Evolutionary conservation across 2,888 invertebrate genomes (phyloP).

Genomic region (Epinotia brunnichana): DNA sequence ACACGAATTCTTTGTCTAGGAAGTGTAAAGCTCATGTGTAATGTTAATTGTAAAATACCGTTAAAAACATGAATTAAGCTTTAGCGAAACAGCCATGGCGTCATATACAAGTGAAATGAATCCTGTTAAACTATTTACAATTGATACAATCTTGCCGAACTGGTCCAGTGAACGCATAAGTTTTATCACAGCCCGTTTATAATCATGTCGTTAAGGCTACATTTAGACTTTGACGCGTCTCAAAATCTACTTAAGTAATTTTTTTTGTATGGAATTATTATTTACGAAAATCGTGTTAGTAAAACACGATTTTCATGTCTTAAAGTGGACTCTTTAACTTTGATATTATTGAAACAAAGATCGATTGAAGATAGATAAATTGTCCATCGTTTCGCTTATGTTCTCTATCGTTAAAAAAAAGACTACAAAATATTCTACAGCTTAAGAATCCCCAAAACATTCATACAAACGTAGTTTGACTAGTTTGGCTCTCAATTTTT

Average conservation of each 20-base stretch:
- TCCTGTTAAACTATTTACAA: slow-evolving; percentile 30
- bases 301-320: no score
- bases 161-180: slow-evolving; percentile 56
- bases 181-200: slow-evolving; percentile 79
- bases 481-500: no score
- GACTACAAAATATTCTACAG: no score
- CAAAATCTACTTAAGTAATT: background rate
- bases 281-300: no score
- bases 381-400: no score
- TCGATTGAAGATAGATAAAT: no score
- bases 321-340: no score
- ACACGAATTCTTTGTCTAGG: background rate
- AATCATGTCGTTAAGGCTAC: slow-evolving; percentile 52
- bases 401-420: no score
- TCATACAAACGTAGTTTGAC: no score
- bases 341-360: no score
- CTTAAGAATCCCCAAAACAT: no score
- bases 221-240: slow-evolving; percentile 29
- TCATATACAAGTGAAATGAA: slow-evolving; percentile 7
- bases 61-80: slow-evolving; percentile 3
- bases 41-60: background rate
- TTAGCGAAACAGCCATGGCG: background rate
- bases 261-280: no score
- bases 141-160: slow-evolving; percentile 38
- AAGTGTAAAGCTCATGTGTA: background rate